A percentile compares a stretch with the other conserved stretches of the same genome.
Conservation (phyloP, 2,113 vertebrate genomes). For the Grantiella picta region DNA sequence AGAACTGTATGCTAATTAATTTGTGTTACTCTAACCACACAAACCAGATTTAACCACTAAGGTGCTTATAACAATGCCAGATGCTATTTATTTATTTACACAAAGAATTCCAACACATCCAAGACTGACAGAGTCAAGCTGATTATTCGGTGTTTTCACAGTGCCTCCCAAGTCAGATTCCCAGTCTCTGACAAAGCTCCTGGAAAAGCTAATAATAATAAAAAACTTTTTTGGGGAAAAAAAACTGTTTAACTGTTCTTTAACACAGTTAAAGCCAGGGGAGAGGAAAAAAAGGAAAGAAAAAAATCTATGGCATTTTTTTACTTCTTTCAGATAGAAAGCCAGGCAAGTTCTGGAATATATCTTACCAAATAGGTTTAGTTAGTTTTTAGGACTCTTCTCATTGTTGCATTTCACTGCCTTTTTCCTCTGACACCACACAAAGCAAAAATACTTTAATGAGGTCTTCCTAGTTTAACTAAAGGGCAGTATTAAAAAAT, state of each 20-base stretch:
- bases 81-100: not conserved
- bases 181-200: not conserved
- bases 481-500: not conserved
- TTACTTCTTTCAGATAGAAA: not conserved
- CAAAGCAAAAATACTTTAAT: not conserved
- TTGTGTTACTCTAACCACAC: not conserved
- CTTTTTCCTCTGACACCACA: not conserved
- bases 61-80: not conserved
- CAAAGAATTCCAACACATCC: not conserved
- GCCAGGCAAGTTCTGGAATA: not conserved
- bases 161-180: not conserved
- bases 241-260: not conserved
- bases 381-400: not conserved
- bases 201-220: not conserved
- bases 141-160: not conserved
- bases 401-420: not conserved
- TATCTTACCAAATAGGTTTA: not conserved
- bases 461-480: not conserved
- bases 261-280: not conserved
- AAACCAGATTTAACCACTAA: not conserved
- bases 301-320: not conserved
- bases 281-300: accelerated
- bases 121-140: not conserved
- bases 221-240: not conserved
- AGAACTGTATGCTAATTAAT: not conserved